These are phyloP conservation scores for Caerostris extrusa DNA, from an alignment of 1,140 invertebrate genomes.

Conservation along the genomic window DNA sequence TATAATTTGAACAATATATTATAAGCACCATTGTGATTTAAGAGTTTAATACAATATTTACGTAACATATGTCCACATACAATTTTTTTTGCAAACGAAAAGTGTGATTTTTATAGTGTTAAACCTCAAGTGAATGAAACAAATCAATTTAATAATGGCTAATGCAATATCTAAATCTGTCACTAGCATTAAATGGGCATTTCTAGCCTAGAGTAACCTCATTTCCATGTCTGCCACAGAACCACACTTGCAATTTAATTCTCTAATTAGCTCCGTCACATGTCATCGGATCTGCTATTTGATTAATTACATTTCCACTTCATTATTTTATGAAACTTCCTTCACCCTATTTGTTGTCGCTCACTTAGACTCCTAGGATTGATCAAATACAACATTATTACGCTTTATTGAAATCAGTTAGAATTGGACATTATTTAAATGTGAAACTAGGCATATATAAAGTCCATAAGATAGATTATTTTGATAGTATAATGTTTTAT, in stretches of 20 bases:
- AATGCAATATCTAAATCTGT: background rate
- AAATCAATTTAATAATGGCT: constrained; percentile 9
- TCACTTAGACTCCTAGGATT: background rate
- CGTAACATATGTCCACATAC: too few species aligned
- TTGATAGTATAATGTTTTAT: too few species aligned
- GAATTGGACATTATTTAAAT: background rate
- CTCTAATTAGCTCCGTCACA: constrained; percentile 29
- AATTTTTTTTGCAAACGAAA: too few species aligned
- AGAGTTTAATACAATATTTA: too few species aligned
- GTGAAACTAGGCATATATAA: background rate
- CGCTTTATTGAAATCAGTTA: background rate
- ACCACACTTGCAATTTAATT: background rate
- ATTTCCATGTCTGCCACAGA: background rate
- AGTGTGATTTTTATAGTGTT: too few species aligned
- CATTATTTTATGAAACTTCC: constrained; percentile 33
- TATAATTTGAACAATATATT: too few species aligned
- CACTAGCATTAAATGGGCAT: background rate
- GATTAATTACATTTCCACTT: constrained; percentile 40
- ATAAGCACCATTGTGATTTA: too few species aligned
- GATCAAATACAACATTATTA: background rate
- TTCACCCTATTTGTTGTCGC: background rate
- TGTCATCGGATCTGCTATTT: constrained; percentile 24
- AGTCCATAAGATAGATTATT: too few species aligned
- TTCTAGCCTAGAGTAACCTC: background rate
- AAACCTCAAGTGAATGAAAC: background rate